phyloP scores from a whole-genome alignment of 2,888 invertebrate genomes.

The Lithophane leautieri region DNA sequence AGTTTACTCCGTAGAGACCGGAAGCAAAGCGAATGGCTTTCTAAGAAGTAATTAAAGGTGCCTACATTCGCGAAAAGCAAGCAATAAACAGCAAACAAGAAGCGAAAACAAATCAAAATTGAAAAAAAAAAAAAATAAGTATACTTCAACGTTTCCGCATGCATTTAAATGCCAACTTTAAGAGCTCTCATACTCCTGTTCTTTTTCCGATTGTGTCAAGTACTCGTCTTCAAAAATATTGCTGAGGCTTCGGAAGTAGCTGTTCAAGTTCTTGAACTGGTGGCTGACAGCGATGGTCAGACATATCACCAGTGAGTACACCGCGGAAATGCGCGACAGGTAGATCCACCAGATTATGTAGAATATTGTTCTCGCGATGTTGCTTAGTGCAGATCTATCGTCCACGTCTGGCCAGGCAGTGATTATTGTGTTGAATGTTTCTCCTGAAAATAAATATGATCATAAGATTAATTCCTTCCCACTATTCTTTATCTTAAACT shows the following conservation, averaged over 20 bases:
- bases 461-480: neutral
- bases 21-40: neutral
- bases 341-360: slow-evolving; percentile 75
- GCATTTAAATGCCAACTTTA: slow-evolving; percentile 76
- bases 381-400: slow-evolving; percentile 65
- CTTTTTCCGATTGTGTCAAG: slow-evolving; percentile 66
- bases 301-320: slow-evolving; percentile 68
- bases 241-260: slow-evolving; percentile 65
- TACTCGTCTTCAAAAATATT: slow-evolving; percentile 54
- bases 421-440: slow-evolving; percentile 72
- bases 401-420: slow-evolving; percentile 75
- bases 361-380: slow-evolving; percentile 61
- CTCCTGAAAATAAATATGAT: slow-evolving; percentile 51
- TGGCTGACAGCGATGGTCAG: slow-evolving; percentile 69
- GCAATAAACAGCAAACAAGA: slow-evolving; percentile 1
- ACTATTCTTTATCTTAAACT: neutral
- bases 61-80: neutral
- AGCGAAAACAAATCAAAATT: neutral
- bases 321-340: slow-evolving; percentile 61
- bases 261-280: slow-evolving; percentile 68
- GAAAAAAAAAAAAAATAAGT: neutral
- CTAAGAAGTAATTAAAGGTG: too few relatives aligned
- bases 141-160: slow-evolving; percentile 62
- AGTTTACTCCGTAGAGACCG: neutral
- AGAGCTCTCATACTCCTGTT: slow-evolving; percentile 72